Evolutionary conservation across 2,113 vertebrate species (phyloP).

Genomic region (Chaetodon trifascialis): DNA sequence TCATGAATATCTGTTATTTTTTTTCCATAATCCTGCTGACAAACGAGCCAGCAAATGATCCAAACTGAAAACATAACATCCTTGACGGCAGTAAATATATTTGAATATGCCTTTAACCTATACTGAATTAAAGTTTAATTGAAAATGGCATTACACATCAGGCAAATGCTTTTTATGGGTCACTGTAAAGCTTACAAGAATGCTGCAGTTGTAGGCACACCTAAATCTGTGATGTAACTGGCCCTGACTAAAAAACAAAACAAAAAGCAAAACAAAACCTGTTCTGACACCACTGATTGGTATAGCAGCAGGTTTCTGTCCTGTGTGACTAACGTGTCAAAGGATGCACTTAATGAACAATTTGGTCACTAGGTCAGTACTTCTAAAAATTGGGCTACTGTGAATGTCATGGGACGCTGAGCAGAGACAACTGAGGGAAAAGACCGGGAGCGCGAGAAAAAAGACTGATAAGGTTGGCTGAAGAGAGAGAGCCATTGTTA

Average conservation of each 20-base stretch:
- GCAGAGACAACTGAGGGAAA: background rate
- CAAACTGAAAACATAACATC: too few relatives aligned
- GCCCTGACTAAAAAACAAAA: background rate
- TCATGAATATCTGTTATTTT: too few relatives aligned
- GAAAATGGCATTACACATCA: background rate
- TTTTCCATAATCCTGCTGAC: too few relatives aligned
- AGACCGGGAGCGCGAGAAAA: constrained; percentile 14
- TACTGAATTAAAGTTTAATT: background rate
- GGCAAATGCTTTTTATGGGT: background rate
- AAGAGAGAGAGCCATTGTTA: constrained; percentile 55
- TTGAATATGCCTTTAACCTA: background rate
- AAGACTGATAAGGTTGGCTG: constrained; percentile 28
- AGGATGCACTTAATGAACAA: background rate
- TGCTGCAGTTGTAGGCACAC: background rate
- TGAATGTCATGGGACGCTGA: constrained; percentile 41
- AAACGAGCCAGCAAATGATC: too few relatives aligned
- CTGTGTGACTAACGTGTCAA: background rate
- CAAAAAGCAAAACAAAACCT: background rate
- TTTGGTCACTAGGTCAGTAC: constrained; percentile 12
- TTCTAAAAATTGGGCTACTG: constrained; percentile 23
- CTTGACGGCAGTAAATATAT: background rate
- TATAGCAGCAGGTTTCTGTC: background rate
- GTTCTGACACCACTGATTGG: background rate
- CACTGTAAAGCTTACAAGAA: background rate
- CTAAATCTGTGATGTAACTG: background rate